Base-by-base conservation (phyloP, 2,888 invertebrate species). In the Lycophotia porphyrea region DNA sequence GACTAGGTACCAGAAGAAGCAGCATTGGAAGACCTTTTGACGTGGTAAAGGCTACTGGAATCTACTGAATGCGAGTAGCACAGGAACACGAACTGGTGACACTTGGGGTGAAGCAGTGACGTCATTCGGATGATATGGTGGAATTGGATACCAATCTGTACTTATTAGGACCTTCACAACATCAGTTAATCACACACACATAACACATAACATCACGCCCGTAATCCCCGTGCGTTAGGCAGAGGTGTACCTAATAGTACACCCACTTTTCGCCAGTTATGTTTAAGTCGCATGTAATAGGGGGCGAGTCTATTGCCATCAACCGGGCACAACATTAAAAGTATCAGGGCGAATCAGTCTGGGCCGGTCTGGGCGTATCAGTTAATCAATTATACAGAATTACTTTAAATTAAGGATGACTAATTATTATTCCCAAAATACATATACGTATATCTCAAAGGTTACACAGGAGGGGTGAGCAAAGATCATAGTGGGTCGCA, bases 401-500 rank as follows among this genome's bases (percentile, higher is more conserved):
- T 13, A 21, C n/a, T 31, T 34, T 24, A 24, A 47, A 52, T 63
- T 9, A 24, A 18, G 34, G 36, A 24, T 74, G 34, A 70, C 4
- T 47, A 34, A 31, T 66, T n/a, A 64, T 27, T 52, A 55, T 70
- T 65, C 5, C 49, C 24, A 18, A 49, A 63, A 63, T 39, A 58
- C 39, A 81, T 31, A 21, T 61, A 77, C 9, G 55, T 74, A 78
- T 36, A 77, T 49, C 75, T 79, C 74, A 84, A 80, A 78, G 60
- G 67, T 68, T 80, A 80, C 72, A 77, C 31, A 71, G 27, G 55
- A 79, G 78, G 82, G 76, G 68, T 85, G 85, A 86, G 87, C 78
- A 88, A 88, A 91, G 91, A 91, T 92, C 92, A 91, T 85, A 85
- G 88, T 79, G 82, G 81, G 84, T 84, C 81, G 86, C 84, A 81